phyloP scores from a whole-genome alignment of 2,888 invertebrate species.

The Halictus quadricinctus region DNA sequence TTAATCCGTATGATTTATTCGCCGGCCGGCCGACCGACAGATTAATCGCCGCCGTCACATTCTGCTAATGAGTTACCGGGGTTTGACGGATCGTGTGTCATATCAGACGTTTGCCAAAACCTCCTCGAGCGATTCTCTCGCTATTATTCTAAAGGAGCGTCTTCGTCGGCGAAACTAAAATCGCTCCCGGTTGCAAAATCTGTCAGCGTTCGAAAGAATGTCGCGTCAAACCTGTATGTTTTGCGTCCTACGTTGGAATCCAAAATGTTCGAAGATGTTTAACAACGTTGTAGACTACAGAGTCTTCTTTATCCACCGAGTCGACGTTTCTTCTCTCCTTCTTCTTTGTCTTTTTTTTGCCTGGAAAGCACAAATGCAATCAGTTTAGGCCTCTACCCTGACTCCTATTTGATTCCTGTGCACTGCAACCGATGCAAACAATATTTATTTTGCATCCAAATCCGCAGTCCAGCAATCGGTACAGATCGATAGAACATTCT shows the following conservation, averaged over 20 bases:
- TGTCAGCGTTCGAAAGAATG: neutral
- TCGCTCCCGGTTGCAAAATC: neutral
- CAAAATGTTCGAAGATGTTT: too few relatives aligned
- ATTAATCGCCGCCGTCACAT: neutral
- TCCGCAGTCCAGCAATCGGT: neutral
- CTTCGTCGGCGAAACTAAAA: neutral
- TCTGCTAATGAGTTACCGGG: slow-evolving; percentile 30
- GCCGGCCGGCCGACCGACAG: neutral
- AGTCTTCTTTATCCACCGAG: neutral
- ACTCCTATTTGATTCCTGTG: too few relatives aligned
- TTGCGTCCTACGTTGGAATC: neutral
- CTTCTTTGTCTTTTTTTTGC: too few relatives aligned
- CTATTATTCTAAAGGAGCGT: neutral
- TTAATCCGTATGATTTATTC: slow-evolving; percentile 37
- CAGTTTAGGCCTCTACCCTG: too few relatives aligned
- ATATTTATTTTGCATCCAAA: neutral
- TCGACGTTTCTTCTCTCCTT: too few relatives aligned
- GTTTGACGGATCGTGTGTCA: slow-evolving; percentile 47
- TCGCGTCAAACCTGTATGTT: neutral
- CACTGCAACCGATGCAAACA: neutral
- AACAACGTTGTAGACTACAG: neutral
- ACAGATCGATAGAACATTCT: neutral
- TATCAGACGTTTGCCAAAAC: slow-evolving; percentile 49
- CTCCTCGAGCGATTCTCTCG: neutral
- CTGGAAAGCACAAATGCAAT: too few relatives aligned